A percentile compares a stretch with the other conserved stretches of the same genome.
phyloP scores from a whole-genome alignment of 2,797 vertebrate genomes.

The Ambastaia sidthimunki region DNA sequence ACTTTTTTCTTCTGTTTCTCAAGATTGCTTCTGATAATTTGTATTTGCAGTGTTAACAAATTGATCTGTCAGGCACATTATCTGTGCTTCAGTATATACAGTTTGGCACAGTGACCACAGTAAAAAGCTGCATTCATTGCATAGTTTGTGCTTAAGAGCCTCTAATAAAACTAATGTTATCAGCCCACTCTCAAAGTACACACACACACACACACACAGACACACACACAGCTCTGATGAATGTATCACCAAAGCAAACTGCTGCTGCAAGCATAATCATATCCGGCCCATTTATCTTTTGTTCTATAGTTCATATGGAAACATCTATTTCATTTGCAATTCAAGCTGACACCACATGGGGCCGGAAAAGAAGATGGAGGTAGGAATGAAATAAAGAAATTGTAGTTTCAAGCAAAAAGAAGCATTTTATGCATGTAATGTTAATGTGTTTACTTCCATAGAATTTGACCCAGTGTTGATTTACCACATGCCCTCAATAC shows the following conservation, averaged over 20 bases:
- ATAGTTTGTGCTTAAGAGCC: conserved; percentile 27
- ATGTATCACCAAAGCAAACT: conserved; percentile 70
- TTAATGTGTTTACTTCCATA: conserved; percentile 2
- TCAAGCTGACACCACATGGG: conserved; percentile 65
- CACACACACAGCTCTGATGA: conserved; percentile 68
- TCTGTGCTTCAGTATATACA: conserved; percentile 4
- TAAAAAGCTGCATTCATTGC: conserved; percentile 24
- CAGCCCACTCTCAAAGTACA: conserved; percentile 29
- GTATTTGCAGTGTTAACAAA: conserved; percentile 2
- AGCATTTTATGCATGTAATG: neutral
- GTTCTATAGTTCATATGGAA: conserved; percentile 67
- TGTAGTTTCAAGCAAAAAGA: conserved; percentile 27
- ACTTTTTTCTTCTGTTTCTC: neutral
- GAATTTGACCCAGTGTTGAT: neutral
- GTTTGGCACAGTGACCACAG: conserved; percentile 21
- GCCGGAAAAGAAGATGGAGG: conserved; percentile 2
- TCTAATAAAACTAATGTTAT: conserved; percentile 40
- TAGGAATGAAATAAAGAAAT: neutral
- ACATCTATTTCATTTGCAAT: conserved; percentile 72
- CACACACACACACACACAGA: too few relatives aligned
- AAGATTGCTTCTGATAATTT: neutral
- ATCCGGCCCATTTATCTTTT: conserved; percentile 79
- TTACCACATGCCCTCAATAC: neutral
- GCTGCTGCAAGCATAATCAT: conserved; percentile 79
- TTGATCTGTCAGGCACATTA: conserved; percentile 26